Conservation (phyloP, 2,888 invertebrate genomes). For the Tanaodytes sp. region DNA sequence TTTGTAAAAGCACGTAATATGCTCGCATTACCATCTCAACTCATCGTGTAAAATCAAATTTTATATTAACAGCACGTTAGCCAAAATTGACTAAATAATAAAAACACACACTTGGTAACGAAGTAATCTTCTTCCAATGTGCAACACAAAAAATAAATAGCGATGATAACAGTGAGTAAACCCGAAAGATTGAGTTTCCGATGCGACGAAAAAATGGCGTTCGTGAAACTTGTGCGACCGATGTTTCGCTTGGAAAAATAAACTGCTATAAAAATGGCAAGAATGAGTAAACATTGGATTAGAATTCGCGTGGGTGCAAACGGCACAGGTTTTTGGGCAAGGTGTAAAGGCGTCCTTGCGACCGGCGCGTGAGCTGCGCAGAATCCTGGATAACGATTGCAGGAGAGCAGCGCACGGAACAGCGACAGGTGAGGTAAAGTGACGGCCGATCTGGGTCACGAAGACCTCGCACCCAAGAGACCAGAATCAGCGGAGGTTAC, state of each 20-base stretch:
- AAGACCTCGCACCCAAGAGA: constrained; percentile 67
- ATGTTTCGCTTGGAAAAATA: not conserved
- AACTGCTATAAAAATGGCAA: not conserved
- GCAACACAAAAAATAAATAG: too few species aligned
- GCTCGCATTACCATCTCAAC: too few species aligned
- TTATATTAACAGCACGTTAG: too few species aligned
- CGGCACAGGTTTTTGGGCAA: constrained; percentile 30
- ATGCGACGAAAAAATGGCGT: not conserved
- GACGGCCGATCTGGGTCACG: constrained; percentile 70
- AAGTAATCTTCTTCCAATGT: too few species aligned
- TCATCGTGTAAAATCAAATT: too few species aligned
- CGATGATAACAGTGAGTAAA: too few species aligned
- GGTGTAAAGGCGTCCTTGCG: constrained; percentile 58
- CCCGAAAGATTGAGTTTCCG: too few species aligned
- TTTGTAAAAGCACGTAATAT: too few species aligned
- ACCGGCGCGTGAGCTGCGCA: constrained; percentile 65
- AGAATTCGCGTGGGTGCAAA: not conserved
- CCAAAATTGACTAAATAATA: too few species aligned
- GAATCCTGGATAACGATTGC: constrained; percentile 73
- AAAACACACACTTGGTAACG: too few species aligned
- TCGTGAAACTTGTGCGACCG: too few species aligned
- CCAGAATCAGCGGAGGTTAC: constrained; percentile 67
- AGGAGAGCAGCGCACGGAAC: constrained; percentile 62
- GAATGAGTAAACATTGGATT: not conserved
- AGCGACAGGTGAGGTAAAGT: constrained; percentile 63